These are phyloP conservation scores for Bombus sylvicola DNA, from an alignment of 1,140 invertebrate genomes.

Conservation along the genomic window DNA sequence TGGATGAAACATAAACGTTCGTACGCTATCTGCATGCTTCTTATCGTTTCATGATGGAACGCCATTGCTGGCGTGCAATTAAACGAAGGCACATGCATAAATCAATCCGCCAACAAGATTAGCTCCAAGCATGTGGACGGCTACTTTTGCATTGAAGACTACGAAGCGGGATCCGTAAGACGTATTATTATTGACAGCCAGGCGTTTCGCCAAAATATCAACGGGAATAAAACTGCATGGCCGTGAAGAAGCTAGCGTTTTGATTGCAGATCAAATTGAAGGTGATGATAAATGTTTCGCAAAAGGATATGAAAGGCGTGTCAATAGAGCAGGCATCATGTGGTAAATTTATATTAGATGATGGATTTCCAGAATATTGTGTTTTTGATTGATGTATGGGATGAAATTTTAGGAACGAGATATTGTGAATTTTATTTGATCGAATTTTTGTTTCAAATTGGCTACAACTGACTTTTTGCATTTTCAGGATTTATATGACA, in stretches of 20 bases:
- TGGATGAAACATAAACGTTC: not conserved
- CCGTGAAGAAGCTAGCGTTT: too few relatives aligned
- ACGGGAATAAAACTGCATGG: not conserved
- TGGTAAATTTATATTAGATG: too few relatives aligned
- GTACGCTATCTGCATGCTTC: not conserved
- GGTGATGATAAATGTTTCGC: not conserved
- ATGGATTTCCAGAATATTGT: not conserved
- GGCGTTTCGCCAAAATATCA: constrained; percentile 8
- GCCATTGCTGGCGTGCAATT: not conserved
- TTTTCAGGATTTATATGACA: too few relatives aligned
- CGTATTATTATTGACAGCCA: not conserved
- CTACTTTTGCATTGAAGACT: constrained; percentile 10
- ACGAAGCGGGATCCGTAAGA: not conserved
- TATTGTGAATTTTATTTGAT: not conserved
- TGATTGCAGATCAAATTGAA: too few relatives aligned
- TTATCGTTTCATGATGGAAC: constrained; percentile 12
- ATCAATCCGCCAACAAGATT: constrained; percentile 27
- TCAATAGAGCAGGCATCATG: too few relatives aligned
- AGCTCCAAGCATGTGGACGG: not conserved
- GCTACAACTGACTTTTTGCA: too few relatives aligned
- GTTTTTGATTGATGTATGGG: not conserved
- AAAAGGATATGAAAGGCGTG: not conserved
- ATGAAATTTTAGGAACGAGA: not conserved
- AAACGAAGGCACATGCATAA: not conserved
- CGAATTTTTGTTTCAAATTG: not conserved